Evolutionary conservation across 2,888 invertebrate species (phyloP).

Genomic region (Oxyteleia sp.): DNA sequence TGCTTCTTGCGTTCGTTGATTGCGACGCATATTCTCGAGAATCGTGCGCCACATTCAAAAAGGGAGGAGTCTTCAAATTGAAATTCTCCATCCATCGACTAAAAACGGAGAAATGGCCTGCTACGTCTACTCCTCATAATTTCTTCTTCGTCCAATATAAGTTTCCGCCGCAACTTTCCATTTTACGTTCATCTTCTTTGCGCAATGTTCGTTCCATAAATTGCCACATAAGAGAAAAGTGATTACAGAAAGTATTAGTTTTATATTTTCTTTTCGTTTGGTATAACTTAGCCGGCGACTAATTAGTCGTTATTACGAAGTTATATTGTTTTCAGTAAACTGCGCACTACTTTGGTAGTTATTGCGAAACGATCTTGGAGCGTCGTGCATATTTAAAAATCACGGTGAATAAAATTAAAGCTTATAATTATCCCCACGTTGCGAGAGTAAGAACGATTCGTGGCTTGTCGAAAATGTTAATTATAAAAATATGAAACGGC

Average conservation of each 20-base stretch:
- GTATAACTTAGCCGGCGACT: slow-evolving; percentile 28
- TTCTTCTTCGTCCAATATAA: slow-evolving; percentile 56
- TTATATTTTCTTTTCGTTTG: slow-evolving; percentile 24
- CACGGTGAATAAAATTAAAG: slow-evolving; percentile 29
- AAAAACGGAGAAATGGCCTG: slow-evolving; percentile 60
- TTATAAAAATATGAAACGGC: slow-evolving; percentile 54
- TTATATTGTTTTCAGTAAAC: slow-evolving; percentile 62
- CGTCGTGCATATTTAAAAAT: slow-evolving; percentile 39
- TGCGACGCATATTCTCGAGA: slow-evolving; percentile 52
- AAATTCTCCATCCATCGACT: slow-evolving; percentile 66
- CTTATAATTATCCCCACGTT: slow-evolving; percentile 38
- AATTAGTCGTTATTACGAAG: slow-evolving; percentile 62
- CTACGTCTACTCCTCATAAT: slow-evolving; percentile 52
- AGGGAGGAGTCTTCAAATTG: slow-evolving; percentile 58
- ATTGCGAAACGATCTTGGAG: slow-evolving; percentile 24
- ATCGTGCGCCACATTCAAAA: slow-evolving; percentile 62
- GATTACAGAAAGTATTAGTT: slow-evolving; percentile 47
- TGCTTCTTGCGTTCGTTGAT: slow-evolving; percentile 47
- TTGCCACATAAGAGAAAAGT: slow-evolving; percentile 58
- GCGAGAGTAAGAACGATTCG: slow-evolving; percentile 18
- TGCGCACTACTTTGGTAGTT: slow-evolving; percentile 27
- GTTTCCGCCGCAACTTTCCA: slow-evolving; percentile 54
- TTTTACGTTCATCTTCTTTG: slow-evolving; percentile 51
- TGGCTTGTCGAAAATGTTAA: slow-evolving; percentile 49
- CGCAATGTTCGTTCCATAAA: slow-evolving; percentile 51